phyloP scores from a whole-genome alignment of 2,797 vertebrate genomes.

The Morelia viridis region DNA sequence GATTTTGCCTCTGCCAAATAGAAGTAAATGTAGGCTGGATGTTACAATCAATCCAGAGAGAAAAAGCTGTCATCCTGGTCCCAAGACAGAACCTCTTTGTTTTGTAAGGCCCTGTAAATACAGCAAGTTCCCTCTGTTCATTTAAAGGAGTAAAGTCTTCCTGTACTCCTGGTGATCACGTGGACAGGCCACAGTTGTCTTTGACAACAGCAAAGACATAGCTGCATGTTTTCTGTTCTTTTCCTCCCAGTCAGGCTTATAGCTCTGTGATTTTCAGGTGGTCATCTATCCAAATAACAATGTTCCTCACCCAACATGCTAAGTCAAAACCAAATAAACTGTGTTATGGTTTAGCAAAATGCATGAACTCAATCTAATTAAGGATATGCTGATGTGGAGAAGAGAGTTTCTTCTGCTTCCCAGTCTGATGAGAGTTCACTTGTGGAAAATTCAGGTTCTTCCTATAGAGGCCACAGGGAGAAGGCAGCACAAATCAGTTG shows the following conservation, averaged over 20 bases:
- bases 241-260: too few relatives aligned
- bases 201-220: not conserved
- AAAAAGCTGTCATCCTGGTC: not conserved
- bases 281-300: not conserved
- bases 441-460: not conserved
- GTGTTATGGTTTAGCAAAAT: not conserved
- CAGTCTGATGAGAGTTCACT: not conserved
- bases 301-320: not conserved
- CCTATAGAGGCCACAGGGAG: not conserved
- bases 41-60: constrained; percentile 9
- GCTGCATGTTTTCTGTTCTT: not conserved
- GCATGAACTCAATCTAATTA: not conserved
- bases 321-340: not conserved
- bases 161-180: not conserved
- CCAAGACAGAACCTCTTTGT: not conserved
- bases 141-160: not conserved
- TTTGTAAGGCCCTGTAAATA: not conserved
- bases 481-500: not conserved
- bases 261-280: not conserved
- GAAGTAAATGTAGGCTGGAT: constrained; percentile 27
- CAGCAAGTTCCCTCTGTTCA: not conserved
- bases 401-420: not conserved
- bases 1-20: constrained; percentile 36
- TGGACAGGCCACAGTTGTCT: not conserved
- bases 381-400: not conserved